A percentile compares a stretch with the other conserved stretches of the same genome.
Conservation (phyloP, 2,888 invertebrate species). For the Perizoma flavofasciatum region DNA sequence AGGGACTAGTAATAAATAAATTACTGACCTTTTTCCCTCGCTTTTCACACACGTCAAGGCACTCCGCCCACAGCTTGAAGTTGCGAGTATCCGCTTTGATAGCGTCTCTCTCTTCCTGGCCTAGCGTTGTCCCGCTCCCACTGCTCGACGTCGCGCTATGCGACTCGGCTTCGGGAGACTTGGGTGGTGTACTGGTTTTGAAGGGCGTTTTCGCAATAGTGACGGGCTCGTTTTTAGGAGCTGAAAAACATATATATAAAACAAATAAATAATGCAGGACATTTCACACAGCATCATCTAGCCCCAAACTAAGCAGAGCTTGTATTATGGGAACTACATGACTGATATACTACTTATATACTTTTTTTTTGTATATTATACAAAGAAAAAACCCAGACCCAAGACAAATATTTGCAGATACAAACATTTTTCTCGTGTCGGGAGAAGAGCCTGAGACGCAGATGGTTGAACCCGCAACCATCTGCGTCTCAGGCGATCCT, state of each 20-base stretch:
- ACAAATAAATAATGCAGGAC: neutral
- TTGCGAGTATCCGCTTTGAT: slow-evolving; percentile 84
- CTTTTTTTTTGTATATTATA: too few species aligned
- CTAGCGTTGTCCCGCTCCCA: slow-evolving; percentile 45
- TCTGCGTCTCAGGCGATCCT: too few species aligned
- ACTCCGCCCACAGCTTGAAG: slow-evolving; percentile 87
- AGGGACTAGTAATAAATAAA: too few species aligned
- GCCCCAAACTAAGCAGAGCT: too few species aligned
- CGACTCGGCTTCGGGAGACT: slow-evolving; percentile 18
- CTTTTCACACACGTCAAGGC: slow-evolving; percentile 65
- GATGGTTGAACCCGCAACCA: too few species aligned
- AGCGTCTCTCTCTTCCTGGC: slow-evolving; percentile 62
- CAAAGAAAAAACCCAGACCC: too few species aligned
- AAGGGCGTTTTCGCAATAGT: slow-evolving; percentile 34
- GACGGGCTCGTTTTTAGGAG: slow-evolving; percentile 34
- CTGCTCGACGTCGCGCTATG: slow-evolving; percentile 1
- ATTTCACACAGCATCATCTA: too few species aligned
- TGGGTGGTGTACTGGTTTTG: slow-evolving; percentile 22
- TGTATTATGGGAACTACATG: too few species aligned
- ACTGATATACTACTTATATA: too few species aligned
- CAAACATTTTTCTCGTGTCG: too few species aligned
- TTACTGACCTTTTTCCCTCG: slow-evolving; percentile 77
- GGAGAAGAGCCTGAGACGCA: too few species aligned
- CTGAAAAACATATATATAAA: slow-evolving; percentile 21
- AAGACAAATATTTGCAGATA: too few species aligned